These are phyloP conservation scores for Psittacula echo DNA, from an alignment of 2,797 vertebrate species.

Conservation along the genomic window DNA sequence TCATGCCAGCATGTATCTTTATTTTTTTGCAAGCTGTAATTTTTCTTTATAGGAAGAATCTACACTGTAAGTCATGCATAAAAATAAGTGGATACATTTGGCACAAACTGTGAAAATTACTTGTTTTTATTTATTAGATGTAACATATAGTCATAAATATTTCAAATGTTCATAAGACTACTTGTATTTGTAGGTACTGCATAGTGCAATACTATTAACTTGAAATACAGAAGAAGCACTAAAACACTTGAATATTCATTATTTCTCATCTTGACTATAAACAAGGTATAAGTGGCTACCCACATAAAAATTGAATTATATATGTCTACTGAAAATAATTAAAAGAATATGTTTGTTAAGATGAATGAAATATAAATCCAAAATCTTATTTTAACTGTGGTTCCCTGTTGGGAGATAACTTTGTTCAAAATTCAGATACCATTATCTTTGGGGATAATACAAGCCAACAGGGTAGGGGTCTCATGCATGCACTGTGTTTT, in stretches of 20 bases:
- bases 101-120: neutral
- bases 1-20: neutral
- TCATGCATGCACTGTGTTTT: neutral
- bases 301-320: neutral
- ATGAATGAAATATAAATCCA: neutral
- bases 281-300: neutral
- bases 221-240: neutral
- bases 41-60: neutral
- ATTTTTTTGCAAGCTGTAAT: neutral
- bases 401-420: neutral
- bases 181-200: neutral
- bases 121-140: conserved; percentile 1
- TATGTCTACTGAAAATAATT: neutral
- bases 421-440: neutral
- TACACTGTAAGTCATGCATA: neutral
- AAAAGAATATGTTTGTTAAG: neutral
- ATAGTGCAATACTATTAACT: neutral
- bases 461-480: neutral
- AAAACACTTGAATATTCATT: neutral
- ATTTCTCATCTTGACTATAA: neutral
- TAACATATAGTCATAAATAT: conserved; percentile 1
- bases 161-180: neutral
- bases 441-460: neutral
- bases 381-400: neutral
- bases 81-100: neutral